Evolutionary conservation across 2,888 invertebrate species (phyloP), one percentile per base, ranked within the genome.

Genomic region (Nymphalis urticae): DNA sequence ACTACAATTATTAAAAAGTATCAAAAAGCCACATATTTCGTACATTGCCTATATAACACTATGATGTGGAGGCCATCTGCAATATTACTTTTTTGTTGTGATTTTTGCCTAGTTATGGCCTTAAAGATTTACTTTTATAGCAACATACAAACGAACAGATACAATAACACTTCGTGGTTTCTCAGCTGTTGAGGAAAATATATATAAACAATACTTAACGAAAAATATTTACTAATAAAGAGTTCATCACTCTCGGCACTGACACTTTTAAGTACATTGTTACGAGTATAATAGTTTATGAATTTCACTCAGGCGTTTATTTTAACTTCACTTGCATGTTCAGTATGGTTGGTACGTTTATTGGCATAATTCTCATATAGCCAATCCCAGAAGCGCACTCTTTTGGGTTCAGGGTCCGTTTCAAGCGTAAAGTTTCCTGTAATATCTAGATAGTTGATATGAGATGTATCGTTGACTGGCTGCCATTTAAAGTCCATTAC

Each of bases 341-440:
- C 24, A 24, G 21, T 42, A 24, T 13, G 48, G 62, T 27, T 42
- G 19, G 17, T 36, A 48, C 24, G 70, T 50, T 71, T 47, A 50
- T 74, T 79, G 51, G 80, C 82, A 73, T 86, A 89, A 77, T 85
- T 88, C 19, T 90, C 86, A 70, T 87, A 92, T 1, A 92, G 83
- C 86, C 84, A 83, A 82, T 94, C 94, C 94, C 94, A 95, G 82
- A 94, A 94, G 24, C 85, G 85, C 51, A 94, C 85, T 48, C 94
- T 86, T 71, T 90, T 90, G 0, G 85, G 73, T 75, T 94, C 94
- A 0, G 94, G 94, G 76, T 93, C 92, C 1, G 82, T 81, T 63
- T 83, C 85, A 75, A 93, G 81, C 17, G 93, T 92, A 74, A 94
- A 88, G 75, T 92, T 90, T 56, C 90, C 87, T 32, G 90, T 89